Evolutionary conservation across 1,140 invertebrate genomes (phyloP).

Genomic region (Drosophila pachea): DNA sequence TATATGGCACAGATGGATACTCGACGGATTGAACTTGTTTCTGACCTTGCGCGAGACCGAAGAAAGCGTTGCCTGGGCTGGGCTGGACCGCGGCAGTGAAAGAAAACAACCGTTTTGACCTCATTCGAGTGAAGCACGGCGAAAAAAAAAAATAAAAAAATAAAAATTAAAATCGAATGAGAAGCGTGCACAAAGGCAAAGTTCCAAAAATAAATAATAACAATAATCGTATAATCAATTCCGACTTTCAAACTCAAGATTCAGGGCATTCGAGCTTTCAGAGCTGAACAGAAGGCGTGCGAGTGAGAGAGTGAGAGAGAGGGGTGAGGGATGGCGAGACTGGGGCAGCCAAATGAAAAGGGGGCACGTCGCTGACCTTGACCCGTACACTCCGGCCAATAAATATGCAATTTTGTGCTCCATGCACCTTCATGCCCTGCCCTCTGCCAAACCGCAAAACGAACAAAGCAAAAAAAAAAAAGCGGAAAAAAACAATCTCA

Average conservation of each 20-base stretch:
- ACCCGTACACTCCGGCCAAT: conserved; percentile 54
- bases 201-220: conserved; percentile 34
- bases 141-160: conserved; percentile 33
- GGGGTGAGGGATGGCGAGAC: not conserved
- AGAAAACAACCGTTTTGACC: conserved; percentile 76
- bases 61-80: conserved; percentile 30
- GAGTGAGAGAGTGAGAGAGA: not conserved
- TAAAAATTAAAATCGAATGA: conserved; percentile 15
- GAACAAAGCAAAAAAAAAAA: too few relatives aligned
- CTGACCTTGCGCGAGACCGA: conserved; percentile 30
- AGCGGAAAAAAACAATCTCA: not conserved
- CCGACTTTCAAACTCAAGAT: conserved; percentile 39
- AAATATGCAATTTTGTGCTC: conserved; percentile 67
- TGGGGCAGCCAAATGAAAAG: conserved; percentile 62
- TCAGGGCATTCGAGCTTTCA: conserved; percentile 9
- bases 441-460: not conserved
- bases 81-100: conserved; percentile 53
- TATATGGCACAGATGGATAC: conserved; percentile 11
- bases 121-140: conserved; percentile 46
- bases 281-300: too few relatives aligned
- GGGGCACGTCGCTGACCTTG: conserved; percentile 73
- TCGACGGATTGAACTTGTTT: conserved; percentile 28
- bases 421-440: not conserved
- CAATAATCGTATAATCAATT: conserved; percentile 48
- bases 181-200: conserved; percentile 63